phyloP scores from a whole-genome alignment of 2,113 vertebrate species.

The Mus musculus region DNA sequence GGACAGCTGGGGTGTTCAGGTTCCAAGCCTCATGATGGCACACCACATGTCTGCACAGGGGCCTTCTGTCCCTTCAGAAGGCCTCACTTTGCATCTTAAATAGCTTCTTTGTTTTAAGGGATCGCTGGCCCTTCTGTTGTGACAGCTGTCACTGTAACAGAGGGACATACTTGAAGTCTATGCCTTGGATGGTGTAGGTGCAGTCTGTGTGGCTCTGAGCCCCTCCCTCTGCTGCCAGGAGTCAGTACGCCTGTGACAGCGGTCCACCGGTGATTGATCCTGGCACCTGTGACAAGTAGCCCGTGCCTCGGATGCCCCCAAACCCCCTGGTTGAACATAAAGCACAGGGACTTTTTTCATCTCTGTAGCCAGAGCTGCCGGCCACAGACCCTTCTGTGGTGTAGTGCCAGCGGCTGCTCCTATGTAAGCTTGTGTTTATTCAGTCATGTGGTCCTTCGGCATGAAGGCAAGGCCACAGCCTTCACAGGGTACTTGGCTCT shows the following conservation, averaged over 20 bases:
- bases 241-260: rapidly evolving
- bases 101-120: neutral
- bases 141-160: neutral
- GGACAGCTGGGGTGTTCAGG: neutral
- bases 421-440: rapidly evolving
- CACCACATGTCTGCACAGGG: neutral
- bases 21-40: neutral
- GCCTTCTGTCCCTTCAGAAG: neutral
- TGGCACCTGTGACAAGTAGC: neutral
- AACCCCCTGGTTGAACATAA: rapidly evolving
- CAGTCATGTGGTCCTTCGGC: rapidly evolving
- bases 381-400: rapidly evolving
- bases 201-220: rapidly evolving
- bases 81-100: neutral
- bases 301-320: rapidly evolving
- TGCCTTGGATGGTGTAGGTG: neutral
- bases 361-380: neutral
- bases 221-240: neutral
- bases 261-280: neutral
- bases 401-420: rapidly evolving
- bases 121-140: neutral
- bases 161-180: rapidly evolving
- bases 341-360: neutral
- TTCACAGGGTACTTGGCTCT: neutral
- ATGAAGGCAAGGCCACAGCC: too few species aligned